Percentiles rank a stretch among this genome's conserved stretches.
These are phyloP conservation scores for Artibeus lituratus DNA, from an alignment of 2,797 vertebrate species.

Conservation along the genomic window DNA sequence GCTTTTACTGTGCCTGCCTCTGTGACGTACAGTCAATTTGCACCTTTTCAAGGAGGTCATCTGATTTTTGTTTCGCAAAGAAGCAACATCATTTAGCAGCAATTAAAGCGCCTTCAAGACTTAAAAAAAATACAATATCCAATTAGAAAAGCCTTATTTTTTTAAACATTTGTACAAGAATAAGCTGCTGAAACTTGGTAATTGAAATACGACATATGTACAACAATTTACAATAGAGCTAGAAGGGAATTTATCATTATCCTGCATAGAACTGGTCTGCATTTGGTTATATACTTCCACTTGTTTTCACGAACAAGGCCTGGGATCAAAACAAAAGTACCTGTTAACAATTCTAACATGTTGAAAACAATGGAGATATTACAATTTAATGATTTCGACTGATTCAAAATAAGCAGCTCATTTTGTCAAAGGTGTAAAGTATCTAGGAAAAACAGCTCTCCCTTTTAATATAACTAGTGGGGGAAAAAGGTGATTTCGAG, in stretches of 20 bases:
- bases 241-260: constrained; percentile 93
- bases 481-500: constrained; percentile 72
- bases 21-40: constrained; percentile 90
- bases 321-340: constrained; percentile 83
- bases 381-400: constrained; percentile 75
- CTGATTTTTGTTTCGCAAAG: constrained; percentile 89
- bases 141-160: constrained; percentile 90
- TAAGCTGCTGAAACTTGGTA: constrained; percentile 91
- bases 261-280: constrained; percentile 97
- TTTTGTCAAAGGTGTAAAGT: constrained; percentile 71
- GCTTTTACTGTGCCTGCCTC: constrained; percentile 88
- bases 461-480: constrained; percentile 76
- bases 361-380: constrained; percentile 76
- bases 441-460: constrained; percentile 67
- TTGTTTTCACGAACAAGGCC: constrained; percentile 87
- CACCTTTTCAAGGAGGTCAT: constrained; percentile 92
- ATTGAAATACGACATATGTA: constrained; percentile 93
- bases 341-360: constrained; percentile 69
- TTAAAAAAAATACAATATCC: constrained; percentile 90
- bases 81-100: constrained; percentile 96
- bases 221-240: constrained; percentile 96
- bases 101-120: constrained; percentile 91
- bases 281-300: constrained; percentile 94
- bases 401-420: constrained; percentile 76
- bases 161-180: constrained; percentile 94